Evolutionary conservation across 2,888 invertebrate genomes (phyloP).

Genomic region (Vesta saturnalis): DNA sequence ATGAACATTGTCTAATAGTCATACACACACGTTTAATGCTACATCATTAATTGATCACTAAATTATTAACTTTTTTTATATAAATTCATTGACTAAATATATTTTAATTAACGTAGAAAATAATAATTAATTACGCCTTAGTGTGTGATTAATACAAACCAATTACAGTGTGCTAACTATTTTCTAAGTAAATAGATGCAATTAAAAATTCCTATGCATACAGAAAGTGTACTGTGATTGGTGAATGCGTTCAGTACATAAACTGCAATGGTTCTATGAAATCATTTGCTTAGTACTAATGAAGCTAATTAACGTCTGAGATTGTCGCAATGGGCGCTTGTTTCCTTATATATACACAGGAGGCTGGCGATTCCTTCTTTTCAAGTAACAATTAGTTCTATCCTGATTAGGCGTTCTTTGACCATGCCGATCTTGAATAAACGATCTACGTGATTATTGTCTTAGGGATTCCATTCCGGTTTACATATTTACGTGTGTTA

Average conservation of each 20-base stretch:
- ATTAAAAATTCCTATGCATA: constrained; percentile 33
- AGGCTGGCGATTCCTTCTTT: constrained; percentile 35
- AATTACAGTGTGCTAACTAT: constrained; percentile 25
- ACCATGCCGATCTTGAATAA: constrained; percentile 35
- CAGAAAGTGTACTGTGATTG: constrained; percentile 30
- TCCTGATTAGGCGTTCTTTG: constrained; percentile 49
- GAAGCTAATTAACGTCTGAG: constrained; percentile 52
- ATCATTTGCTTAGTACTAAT: constrained; percentile 49
- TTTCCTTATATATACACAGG: constrained; percentile 43
- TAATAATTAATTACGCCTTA: constrained; percentile 22
- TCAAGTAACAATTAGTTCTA: constrained; percentile 50
- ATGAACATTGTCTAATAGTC: background rate
- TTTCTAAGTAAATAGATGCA: constrained; percentile 31
- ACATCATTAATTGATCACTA: background rate
- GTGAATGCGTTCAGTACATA: constrained; percentile 26
- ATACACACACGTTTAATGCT: background rate
- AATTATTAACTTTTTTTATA: background rate
- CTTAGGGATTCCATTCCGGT: constrained; percentile 35
- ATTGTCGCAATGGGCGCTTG: constrained; percentile 51
- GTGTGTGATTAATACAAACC: constrained; percentile 26
- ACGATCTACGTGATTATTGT: constrained; percentile 39
- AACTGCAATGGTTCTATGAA: constrained; percentile 51
- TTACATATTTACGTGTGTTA: constrained; percentile 18
- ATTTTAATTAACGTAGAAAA: constrained; percentile 12
- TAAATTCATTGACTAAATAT: background rate